phyloP scores from a whole-genome alignment of 2,888 invertebrate species.

The Prenolepis imparis region DNA sequence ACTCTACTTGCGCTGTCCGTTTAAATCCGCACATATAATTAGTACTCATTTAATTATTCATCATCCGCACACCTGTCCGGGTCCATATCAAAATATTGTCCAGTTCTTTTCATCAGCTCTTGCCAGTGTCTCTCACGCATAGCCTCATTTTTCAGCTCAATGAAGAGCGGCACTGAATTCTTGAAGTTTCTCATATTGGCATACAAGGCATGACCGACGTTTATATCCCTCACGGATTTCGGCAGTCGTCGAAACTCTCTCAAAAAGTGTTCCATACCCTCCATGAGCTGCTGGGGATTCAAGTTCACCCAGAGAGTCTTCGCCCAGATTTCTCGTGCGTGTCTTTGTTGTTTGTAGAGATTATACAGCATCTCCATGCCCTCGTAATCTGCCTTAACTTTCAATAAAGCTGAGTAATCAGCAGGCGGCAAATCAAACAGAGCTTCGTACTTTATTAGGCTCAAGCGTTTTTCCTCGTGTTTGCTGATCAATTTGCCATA shows the following conservation, averaged over 20 bases:
- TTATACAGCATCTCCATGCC: constrained; percentile 92
- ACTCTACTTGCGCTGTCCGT: neutral
- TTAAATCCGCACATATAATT: neutral
- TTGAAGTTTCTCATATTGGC: constrained; percentile 96
- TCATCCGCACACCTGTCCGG: constrained; percentile 87
- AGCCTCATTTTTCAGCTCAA: constrained; percentile 96
- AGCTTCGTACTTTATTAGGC: constrained; percentile 92
- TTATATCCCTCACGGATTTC: constrained; percentile 87
- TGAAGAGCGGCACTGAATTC: constrained; percentile 95
- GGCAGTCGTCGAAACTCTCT: constrained; percentile 93
- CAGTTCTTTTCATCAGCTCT: constrained; percentile 95
- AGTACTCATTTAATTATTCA: constrained; percentile 46
- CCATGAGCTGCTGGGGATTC: constrained; percentile 93
- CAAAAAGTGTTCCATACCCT: constrained; percentile 95
- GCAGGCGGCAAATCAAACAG: constrained; percentile 95
- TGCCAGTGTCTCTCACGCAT: constrained; percentile 96
- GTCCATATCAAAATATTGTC: constrained; percentile 93
- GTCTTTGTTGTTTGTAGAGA: constrained; percentile 92
- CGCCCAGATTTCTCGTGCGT: constrained; percentile 93
- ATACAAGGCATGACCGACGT: constrained; percentile 91
- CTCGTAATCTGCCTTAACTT: constrained; percentile 89
- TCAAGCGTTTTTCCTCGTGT: constrained; percentile 89
- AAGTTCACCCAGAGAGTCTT: constrained; percentile 95
- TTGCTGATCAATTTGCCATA: constrained; percentile 90
- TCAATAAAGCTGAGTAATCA: constrained; percentile 92